These are phyloP conservation scores for Aethina tumida DNA, from an alignment of 1,140 invertebrate species.

Conservation along the genomic window DNA sequence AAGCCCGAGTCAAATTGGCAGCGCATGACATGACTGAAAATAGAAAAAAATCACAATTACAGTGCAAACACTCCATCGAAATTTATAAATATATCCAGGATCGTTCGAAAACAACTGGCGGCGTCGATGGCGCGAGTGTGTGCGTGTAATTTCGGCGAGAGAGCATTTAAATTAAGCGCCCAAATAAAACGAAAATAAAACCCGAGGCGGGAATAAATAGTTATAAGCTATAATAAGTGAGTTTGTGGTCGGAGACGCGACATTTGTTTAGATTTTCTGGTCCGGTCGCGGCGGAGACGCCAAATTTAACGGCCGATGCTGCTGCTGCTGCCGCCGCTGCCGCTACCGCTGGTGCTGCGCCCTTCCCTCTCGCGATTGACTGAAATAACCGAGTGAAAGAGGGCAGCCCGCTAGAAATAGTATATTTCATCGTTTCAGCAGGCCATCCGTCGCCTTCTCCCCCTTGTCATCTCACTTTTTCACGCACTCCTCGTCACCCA, in stretches of 20 bases:
- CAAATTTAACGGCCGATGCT: slow-evolving; percentile 22
- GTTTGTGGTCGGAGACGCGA: slow-evolving; percentile 22
- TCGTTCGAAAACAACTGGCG: too few species aligned
- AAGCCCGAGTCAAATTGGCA: too few species aligned
- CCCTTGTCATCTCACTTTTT: too few species aligned
- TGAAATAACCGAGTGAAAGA: slow-evolving; percentile 23
- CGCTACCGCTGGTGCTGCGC: slow-evolving; percentile 14
- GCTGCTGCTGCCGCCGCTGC: slow-evolving; percentile 16
- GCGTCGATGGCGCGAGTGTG: too few species aligned
- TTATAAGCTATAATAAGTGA: slow-evolving; percentile 17
- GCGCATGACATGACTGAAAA: too few species aligned
- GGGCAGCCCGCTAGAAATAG: slow-evolving; percentile 22
- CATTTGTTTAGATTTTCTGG: slow-evolving; percentile 27
- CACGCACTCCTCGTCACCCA: too few species aligned
- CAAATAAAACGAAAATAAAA: slow-evolving; percentile 27
- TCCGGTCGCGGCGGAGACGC: slow-evolving; percentile 22
- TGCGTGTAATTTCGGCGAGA: too few species aligned
- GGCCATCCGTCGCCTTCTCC: too few species aligned
- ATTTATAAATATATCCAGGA: too few species aligned
- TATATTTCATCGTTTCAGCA: slow-evolving; percentile 16
- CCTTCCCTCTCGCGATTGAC: slow-evolving; percentile 20
- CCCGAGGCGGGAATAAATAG: slow-evolving; percentile 17
- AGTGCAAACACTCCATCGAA: too few species aligned
- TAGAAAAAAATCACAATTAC: too few species aligned
- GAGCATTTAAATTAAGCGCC: too few species aligned